Evolutionary conservation across 2,113 vertebrate species (phyloP).

Genomic region (Ramphastos sulfuratus): DNA sequence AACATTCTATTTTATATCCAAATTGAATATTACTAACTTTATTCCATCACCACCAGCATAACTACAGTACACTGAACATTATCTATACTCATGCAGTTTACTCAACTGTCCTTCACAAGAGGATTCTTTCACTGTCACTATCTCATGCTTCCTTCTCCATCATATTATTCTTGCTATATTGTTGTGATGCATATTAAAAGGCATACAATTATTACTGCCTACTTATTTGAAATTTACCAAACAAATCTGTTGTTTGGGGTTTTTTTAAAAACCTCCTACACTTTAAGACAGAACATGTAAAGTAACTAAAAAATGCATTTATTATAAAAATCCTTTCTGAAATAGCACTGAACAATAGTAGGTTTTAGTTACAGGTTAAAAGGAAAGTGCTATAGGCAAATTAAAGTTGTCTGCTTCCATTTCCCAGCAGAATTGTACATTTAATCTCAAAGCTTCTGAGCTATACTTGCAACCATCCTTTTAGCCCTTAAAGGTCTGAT

Average conservation of each 20-base stretch:
- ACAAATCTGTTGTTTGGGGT: not conserved
- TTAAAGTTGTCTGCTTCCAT: not conserved
- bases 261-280: not conserved
- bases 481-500: not conserved
- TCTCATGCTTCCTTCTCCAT: not conserved
- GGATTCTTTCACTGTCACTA: not conserved
- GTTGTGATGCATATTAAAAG: not conserved
- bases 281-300: not conserved
- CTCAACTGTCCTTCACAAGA: not conserved
- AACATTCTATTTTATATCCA: not conserved
- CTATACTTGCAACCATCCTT: not conserved
- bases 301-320: not conserved
- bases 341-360: not conserved
- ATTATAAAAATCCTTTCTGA: not conserved
- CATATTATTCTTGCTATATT: not conserved
- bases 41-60: not conserved
- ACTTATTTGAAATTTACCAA: not conserved
- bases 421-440: not conserved
- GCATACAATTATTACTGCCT: not conserved
- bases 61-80: not conserved
- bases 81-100: rapidly evolving
- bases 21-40: not conserved
- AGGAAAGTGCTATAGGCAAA: not conserved
- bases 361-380: not conserved
- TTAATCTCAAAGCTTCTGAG: not conserved